Conservation (phyloP, 2,113 vertebrate genomes). For the Antechinus flavipes region DNA sequence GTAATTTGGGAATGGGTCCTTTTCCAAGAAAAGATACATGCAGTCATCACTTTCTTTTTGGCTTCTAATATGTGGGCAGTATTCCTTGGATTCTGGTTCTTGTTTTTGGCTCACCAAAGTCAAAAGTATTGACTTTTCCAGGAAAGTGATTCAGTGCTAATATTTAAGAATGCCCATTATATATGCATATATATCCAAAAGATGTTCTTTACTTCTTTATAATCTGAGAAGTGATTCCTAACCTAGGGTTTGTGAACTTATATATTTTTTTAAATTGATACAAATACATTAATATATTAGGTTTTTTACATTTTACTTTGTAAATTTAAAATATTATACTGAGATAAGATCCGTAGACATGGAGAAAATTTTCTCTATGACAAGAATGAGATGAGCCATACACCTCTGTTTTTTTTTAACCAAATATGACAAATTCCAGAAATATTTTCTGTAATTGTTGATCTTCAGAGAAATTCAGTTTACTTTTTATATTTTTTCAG, state of each 20-base stretch:
- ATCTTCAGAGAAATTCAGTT: not conserved
- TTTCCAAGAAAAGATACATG: constrained; percentile 41
- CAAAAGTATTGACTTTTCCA: constrained; percentile 47
- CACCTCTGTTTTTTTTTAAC: constrained; percentile 26
- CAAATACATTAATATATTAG: not conserved
- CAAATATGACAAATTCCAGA: not conserved
- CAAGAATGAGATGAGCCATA: constrained; percentile 25
- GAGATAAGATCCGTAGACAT: not conserved
- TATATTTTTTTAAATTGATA: not conserved
- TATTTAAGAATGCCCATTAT: not conserved
- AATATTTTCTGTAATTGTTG: not conserved
- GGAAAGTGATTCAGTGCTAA: constrained; percentile 25
- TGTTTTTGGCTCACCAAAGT: constrained; percentile 50
- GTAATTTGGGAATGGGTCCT: constrained; percentile 6
- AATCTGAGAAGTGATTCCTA: not conserved
- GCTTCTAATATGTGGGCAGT: constrained; percentile 20
- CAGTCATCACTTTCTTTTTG: constrained; percentile 56
- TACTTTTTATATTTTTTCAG: not conserved
- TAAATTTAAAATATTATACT: not conserved
- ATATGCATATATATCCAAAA: not conserved
- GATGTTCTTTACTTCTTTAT: constrained; percentile 19
- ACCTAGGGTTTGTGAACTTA: not conserved
- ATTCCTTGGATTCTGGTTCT: constrained; percentile 50
- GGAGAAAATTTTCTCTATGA: not conserved
- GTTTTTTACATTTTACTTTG: not conserved